phyloP scores from a whole-genome alignment of 2,113 vertebrate species.

The rabbit (Oryctolagus cuniculus) region mOryCun1.1 NC_091434.1:136009001-136009500 shows the following conservation, averaged over 20 bases:
- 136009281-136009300: too few species aligned
- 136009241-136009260: neutral
- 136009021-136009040: neutral
- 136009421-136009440: neutral
- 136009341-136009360: neutral
- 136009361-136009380: neutral
- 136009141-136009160: constrained; percentile 52
- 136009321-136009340: neutral
- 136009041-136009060: constrained; percentile 39
- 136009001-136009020: neutral
- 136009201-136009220: neutral
- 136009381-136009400: too few species aligned
- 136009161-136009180: constrained; percentile 62
- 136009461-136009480: rapidly evolving
- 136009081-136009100: neutral
- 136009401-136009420: too few species aligned
- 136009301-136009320: neutral
- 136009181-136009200: neutral
- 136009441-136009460: neutral
- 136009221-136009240: neutral
- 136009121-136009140: neutral
- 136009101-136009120: neutral
- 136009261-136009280: neutral
- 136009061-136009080: constrained; percentile 24
- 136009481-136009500: neutral